Percentiles rank a stretch among this genome's conserved stretches.
phyloP scores from a whole-genome alignment of 2,113 vertebrate species.

The Trematomus loennbergii region DNA sequence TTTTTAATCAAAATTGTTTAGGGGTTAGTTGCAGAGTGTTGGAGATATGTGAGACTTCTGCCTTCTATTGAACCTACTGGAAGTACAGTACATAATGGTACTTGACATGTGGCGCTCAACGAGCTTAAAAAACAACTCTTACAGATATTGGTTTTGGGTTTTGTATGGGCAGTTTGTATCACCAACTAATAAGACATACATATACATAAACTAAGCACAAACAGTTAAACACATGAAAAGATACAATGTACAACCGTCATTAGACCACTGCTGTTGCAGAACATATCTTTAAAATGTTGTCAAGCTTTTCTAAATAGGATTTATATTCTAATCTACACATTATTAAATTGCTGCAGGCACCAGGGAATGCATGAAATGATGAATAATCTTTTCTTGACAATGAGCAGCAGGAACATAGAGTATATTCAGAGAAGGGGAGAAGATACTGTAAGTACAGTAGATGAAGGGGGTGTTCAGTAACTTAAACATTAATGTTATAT shows the following conservation, averaged over 20 bases:
- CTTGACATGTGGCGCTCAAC: too few relatives aligned
- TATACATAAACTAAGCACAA: neutral
- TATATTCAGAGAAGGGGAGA: neutral
- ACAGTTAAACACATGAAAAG: neutral
- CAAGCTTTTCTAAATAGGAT: neutral
- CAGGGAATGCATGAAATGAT: constrained; percentile 22
- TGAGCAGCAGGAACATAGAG: constrained; percentile 16
- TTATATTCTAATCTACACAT: constrained; percentile 24
- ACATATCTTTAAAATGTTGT: neutral
- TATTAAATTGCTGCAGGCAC: constrained; percentile 26
- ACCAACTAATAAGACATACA: neutral
- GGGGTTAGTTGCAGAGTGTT: too few relatives aligned
- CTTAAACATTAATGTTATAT: constrained; percentile 4
- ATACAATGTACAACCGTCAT: neutral
- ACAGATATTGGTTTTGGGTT: neutral
- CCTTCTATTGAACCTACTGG: too few relatives aligned
- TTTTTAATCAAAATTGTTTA: too few relatives aligned
- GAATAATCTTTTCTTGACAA: constrained; percentile 26
- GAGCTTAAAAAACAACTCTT: too few relatives aligned
- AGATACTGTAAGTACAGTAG: neutral
- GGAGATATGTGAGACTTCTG: too few relatives aligned
- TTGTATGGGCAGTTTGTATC: neutral
- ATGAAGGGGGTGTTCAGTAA: neutral
- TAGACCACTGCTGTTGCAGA: neutral
- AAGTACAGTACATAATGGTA: too few relatives aligned